These are phyloP conservation scores for Bombyx mori DNA, from an alignment of 1,140 invertebrate species.

Conservation along the genomic window DNA sequence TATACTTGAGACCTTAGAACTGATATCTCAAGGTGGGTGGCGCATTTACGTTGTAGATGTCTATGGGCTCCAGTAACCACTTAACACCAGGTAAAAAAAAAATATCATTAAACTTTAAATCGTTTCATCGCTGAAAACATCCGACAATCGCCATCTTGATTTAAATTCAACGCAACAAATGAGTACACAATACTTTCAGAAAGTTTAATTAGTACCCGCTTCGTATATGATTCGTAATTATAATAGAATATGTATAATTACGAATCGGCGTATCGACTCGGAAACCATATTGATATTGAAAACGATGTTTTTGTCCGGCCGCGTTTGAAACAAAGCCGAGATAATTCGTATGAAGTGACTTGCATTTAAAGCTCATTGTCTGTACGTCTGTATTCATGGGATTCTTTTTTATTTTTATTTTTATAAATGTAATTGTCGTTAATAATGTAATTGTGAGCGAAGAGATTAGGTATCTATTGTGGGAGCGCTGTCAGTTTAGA, in stretches of 20 bases:
- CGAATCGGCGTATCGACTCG: conserved; percentile 32
- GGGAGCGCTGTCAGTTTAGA: conserved; percentile 31
- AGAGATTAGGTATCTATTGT: conserved; percentile 25
- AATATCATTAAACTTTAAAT: neutral
- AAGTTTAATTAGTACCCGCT: conserved; percentile 46
- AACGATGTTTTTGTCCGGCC: conserved; percentile 49
- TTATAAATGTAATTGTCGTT: conserved; percentile 52
- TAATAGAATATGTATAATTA: conserved; percentile 47
- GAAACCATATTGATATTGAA: conserved; percentile 45
- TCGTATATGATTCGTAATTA: conserved; percentile 32
- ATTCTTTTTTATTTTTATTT: conserved; percentile 40
- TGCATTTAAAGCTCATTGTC: conserved; percentile 45
- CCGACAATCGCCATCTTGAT: neutral
- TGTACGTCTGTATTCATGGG: conserved; percentile 39
- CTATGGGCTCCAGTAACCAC: no score
- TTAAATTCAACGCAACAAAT: neutral
- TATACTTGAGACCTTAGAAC: no score
- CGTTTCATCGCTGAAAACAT: neutral
- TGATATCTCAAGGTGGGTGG: no score
- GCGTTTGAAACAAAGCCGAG: conserved; percentile 56
- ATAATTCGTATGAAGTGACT: conserved; percentile 67
- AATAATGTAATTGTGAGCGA: conserved; percentile 30
- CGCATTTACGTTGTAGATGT: no score
- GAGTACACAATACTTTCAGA: neutral
- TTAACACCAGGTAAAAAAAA: neutral